Evolutionary conservation across 2,797 vertebrate genomes (phyloP).

Genomic region (Nothura maculosa): DNA sequence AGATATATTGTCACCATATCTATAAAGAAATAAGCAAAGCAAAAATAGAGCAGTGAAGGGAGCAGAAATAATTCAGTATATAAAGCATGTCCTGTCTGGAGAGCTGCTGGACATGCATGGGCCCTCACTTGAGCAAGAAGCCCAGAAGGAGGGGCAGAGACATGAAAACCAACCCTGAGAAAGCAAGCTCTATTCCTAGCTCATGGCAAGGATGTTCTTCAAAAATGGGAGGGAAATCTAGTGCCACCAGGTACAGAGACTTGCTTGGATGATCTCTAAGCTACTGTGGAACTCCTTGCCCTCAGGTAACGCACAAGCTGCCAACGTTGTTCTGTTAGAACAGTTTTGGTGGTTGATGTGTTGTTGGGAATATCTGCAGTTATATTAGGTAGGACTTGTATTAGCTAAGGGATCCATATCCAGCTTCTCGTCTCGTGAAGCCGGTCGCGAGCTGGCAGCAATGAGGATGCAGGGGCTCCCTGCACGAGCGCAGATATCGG

Average conservation of each 20-base stretch:
- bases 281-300: not conserved
- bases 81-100: not conserved
- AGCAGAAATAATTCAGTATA: not conserved
- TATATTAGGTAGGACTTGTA: not conserved
- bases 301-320: not conserved
- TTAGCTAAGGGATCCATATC: not conserved
- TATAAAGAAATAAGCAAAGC: not conserved
- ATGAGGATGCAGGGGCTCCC: not conserved
- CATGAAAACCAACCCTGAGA: not conserved
- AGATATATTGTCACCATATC: not conserved
- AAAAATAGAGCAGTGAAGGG: not conserved
- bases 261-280: not conserved
- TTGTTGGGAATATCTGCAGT: not conserved
- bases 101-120: not conserved
- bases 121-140: not conserved
- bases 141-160: not conserved
- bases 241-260: not conserved
- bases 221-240: not conserved
- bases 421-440: not conserved
- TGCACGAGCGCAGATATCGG: accelerated
- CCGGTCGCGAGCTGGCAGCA: not conserved
- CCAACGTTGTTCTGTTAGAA: not conserved
- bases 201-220: not conserved
- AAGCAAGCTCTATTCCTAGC: accelerated
- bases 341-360: not conserved